phyloP scores from a whole-genome alignment of 92 coral and sea anemone genomes.

The Porites evermanni region DNA sequence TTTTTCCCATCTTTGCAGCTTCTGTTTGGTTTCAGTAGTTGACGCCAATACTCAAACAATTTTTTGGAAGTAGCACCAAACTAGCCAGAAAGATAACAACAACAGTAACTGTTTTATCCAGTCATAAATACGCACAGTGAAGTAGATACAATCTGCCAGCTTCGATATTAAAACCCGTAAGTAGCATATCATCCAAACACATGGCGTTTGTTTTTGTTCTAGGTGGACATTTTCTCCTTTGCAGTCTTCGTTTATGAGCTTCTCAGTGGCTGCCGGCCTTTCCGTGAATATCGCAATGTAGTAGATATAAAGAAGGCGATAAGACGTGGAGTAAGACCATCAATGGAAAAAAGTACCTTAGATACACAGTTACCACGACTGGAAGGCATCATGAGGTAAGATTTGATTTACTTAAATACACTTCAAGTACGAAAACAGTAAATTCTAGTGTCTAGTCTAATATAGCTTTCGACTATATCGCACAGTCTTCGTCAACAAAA shows the following conservation, averaged over 20 bases:
- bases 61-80: too few species aligned
- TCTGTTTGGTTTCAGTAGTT: too few species aligned
- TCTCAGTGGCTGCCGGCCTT: constrained; percentile 89
- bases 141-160: too few species aligned
- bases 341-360: constrained; percentile 72
- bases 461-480: too few species aligned
- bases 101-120: too few species aligned
- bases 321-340: constrained; percentile 91
- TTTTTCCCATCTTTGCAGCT: too few species aligned
- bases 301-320: constrained; percentile 96
- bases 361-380: constrained; percentile 91
- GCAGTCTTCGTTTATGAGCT: constrained; percentile 93
- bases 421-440: neutral
- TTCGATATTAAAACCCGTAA: too few species aligned
- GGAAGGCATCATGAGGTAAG: constrained; percentile 80
- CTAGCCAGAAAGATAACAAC: too few species aligned
- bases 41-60: too few species aligned
- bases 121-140: too few species aligned
- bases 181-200: neutral
- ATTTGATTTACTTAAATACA: neutral
- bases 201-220: neutral
- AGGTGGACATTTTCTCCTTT: constrained; percentile 98
- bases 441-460: too few species aligned
- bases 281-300: constrained; percentile 84
- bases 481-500: too few species aligned